Percentiles rank a stretch among this genome's conserved stretches.
phyloP scores from a whole-genome alignment of 2,888 invertebrate species.

The Phengaris arion region DNA sequence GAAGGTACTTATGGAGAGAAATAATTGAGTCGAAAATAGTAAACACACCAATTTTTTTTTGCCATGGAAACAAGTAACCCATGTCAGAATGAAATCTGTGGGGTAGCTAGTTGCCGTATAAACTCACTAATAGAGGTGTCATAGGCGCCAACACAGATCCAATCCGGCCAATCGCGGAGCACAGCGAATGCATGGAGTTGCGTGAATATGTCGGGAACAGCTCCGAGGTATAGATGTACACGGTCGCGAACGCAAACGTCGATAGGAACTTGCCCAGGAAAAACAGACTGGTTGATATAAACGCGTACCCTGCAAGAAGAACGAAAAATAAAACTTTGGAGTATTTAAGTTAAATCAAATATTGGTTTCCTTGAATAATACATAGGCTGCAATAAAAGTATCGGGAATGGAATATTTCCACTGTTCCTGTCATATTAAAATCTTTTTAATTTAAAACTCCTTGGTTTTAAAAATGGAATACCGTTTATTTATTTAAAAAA shows the following conservation, averaged over 20 bases:
- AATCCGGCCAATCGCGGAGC: slow-evolving; percentile 50
- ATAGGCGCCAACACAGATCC: slow-evolving; percentile 52
- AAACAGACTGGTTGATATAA: slow-evolving; percentile 45
- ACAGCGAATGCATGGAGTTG: slow-evolving; percentile 52
- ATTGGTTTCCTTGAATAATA: too few species aligned
- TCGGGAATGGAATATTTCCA: too few species aligned
- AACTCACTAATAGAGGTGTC: slow-evolving; percentile 54
- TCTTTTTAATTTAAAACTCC: too few species aligned
- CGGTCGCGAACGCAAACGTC: slow-evolving; percentile 45
- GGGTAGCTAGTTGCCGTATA: background rate
- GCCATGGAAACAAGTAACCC: too few species aligned
- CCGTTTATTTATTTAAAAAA: too few species aligned
- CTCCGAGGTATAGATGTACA: slow-evolving; percentile 53
- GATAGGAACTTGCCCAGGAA: slow-evolving; percentile 45
- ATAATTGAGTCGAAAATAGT: too few species aligned
- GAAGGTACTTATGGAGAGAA: too few species aligned
- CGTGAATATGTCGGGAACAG: slow-evolving; percentile 53
- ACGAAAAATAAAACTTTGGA: background rate
- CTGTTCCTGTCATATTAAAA: too few species aligned
- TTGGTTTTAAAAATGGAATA: too few species aligned
- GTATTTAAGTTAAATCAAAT: too few species aligned
- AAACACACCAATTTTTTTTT: too few species aligned
- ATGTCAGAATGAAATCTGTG: background rate
- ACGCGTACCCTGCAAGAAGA: slow-evolving; percentile 38
- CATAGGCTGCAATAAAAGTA: too few species aligned